Base-by-base conservation (phyloP, 2,797 vertebrate genomes). In the Serranus cabrilla region DNA sequence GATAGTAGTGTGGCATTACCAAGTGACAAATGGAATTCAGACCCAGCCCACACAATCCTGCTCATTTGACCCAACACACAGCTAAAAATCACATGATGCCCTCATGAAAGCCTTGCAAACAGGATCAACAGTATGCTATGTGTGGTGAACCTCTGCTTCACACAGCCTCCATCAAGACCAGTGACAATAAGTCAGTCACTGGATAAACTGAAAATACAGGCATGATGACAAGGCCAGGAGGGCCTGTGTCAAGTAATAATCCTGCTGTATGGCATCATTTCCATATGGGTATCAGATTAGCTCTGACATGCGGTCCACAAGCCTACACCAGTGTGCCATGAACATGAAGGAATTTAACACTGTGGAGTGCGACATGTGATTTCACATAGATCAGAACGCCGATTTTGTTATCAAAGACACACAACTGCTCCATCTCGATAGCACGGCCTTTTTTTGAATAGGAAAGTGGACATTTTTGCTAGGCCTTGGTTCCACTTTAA, bases 81-180 rank as follows among this genome's bases (percentile, higher is more conserved):
- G 60, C 69, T 78, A 51, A 67, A 75, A 61, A 71, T 67, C 63
- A 58, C 64, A 80, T 37, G 47, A 56, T 20, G 25, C 34, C 79
- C 68, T 75, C 75, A 85, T 82, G 31, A 87, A 83, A 87, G 78
- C 58, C 61, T 72, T 65, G 69, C 57, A 60, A 83, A 87, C 46
- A 74, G 64, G 67, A 81, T 63, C 52, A 81, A 70, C 47, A 47
- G 23, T 11, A 7, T 21, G 63, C 25, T 20, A 16, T 58, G 55
- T 72, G 67, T 39, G 70, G 70, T 62, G 39, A 82, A 71, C 67
- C 49, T 79, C 69, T 50, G 57, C 43, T 59, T 54, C 58, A 78
- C 80, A 74, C 17, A 45, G 49, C 16, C 70, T 58, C 71, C 63
- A 16, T 64, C 46, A 2, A 47, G 71, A 23, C 5, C 40, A 9